phyloP scores from a whole-genome alignment of 2,113 vertebrate species.

The Isurus oxyrinchus region DNA sequence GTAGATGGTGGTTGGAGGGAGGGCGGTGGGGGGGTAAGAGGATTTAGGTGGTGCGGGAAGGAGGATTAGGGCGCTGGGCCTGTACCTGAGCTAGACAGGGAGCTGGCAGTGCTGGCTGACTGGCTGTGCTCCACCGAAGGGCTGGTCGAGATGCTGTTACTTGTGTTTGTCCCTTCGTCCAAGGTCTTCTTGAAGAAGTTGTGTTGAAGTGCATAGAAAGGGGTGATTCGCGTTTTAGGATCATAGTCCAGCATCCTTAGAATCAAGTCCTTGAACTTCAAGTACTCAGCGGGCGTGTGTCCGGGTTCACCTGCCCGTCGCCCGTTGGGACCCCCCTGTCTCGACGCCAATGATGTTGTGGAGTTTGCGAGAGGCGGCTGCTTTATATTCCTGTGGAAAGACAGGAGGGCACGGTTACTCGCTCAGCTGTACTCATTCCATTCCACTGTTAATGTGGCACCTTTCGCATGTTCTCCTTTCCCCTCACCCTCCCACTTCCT shows the following conservation, averaged over 20 bases:
- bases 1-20: background rate
- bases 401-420: constrained; percentile 19
- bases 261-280: constrained; percentile 94
- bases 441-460: too few relatives aligned
- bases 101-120: constrained; percentile 88
- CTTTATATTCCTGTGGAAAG: constrained; percentile 77
- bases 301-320: constrained; percentile 82
- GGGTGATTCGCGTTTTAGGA: constrained; percentile 87
- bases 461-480: too few relatives aligned
- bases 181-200: constrained; percentile 96
- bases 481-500: too few relatives aligned
- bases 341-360: constrained; percentile 89
- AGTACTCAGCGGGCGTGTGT: constrained; percentile 85
- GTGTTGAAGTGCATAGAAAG: constrained; percentile 89
- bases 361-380: constrained; percentile 80
- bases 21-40: background rate
- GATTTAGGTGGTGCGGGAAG: background rate
- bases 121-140: constrained; percentile 89
- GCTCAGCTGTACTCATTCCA: background rate
- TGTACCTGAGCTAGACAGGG: constrained; percentile 84
- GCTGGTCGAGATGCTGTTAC: constrained; percentile 80
- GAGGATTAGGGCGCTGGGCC: too few relatives aligned
- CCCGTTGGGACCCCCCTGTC: constrained; percentile 80
- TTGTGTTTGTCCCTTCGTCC: constrained; percentile 90
- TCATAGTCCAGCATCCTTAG: constrained; percentile 92